These are phyloP conservation scores for Oreortyx pictus DNA, from an alignment of 2,797 vertebrate genomes.

Conservation along the genomic window DNA sequence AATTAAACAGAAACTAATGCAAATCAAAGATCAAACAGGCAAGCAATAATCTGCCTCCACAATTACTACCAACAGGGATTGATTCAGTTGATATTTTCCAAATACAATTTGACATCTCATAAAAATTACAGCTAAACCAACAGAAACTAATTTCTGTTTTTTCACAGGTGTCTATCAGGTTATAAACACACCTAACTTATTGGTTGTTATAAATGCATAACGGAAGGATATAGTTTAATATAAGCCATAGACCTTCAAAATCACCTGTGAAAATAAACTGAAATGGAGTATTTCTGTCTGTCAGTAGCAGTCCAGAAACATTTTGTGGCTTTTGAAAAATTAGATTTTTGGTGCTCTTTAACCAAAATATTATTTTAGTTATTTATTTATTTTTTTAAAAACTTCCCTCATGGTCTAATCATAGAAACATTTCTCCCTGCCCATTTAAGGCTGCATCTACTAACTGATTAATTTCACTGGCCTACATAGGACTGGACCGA, in stretches of 20 bases:
- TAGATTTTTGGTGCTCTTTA: constrained; percentile 34
- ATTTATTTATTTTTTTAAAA: background rate
- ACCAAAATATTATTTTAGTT: background rate
- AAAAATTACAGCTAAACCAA: constrained; percentile 62
- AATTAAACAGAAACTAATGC: constrained; percentile 62
- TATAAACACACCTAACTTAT: constrained; percentile 64
- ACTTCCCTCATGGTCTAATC: background rate
- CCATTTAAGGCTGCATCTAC: background rate
- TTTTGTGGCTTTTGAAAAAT: constrained; percentile 62
- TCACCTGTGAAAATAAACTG: constrained; percentile 68
- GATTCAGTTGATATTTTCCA: constrained; percentile 34
- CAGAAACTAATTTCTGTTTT: constrained; percentile 69
- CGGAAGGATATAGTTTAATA: constrained; percentile 65
- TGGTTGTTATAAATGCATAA: constrained; percentile 63
- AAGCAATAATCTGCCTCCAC: constrained; percentile 29
- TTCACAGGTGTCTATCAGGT: constrained; percentile 61
- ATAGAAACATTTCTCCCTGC: background rate
- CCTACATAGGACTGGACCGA: background rate
- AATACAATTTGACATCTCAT: constrained; percentile 52
- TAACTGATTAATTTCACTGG: background rate
- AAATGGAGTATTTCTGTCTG: constrained; percentile 52
- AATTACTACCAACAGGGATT: constrained; percentile 17
- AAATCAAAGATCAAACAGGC: constrained; percentile 58
- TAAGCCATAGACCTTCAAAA: constrained; percentile 42
- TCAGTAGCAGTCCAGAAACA: constrained; percentile 47